phyloP scores from a whole-genome alignment of 2,888 invertebrate genomes.

The Eremobia ochroleuca region DNA sequence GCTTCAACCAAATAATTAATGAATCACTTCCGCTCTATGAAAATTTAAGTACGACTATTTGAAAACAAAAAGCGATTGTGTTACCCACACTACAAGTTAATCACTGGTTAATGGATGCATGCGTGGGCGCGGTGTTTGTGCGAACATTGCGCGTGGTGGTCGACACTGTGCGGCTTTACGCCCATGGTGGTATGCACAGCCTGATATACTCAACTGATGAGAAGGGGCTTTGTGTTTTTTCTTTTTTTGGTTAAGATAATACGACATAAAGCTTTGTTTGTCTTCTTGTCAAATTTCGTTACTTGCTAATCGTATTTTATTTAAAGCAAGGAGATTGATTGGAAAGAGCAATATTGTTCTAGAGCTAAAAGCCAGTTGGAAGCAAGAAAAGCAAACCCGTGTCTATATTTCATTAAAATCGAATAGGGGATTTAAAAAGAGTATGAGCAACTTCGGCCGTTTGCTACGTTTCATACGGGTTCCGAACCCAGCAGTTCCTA shows the following conservation, averaged over 20 bases:
- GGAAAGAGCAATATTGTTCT: no score
- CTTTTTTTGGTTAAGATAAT: no score
- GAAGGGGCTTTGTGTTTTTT: not conserved
- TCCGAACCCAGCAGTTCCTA: no score
- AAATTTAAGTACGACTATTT: constrained; percentile 71
- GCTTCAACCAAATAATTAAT: constrained; percentile 47
- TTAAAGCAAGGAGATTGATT: no score
- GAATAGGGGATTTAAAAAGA: no score
- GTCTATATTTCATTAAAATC: no score
- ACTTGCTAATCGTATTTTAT: no score
- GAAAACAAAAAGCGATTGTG: constrained; percentile 82
- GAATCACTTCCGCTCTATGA: constrained; percentile 75
- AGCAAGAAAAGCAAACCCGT: no score
- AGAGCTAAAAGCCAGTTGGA: no score
- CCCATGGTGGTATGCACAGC: constrained; percentile 69
- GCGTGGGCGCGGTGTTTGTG: constrained; percentile 80
- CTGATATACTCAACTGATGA: constrained; percentile 54
- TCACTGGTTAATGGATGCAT: constrained; percentile 84
- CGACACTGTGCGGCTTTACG: constrained; percentile 68
- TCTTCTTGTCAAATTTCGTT: not conserved
- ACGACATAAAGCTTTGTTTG: not conserved
- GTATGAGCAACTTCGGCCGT: no score
- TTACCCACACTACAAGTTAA: constrained; percentile 87
- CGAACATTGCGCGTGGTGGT: constrained; percentile 65
- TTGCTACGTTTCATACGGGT: no score